Percentiles rank a stretch among this genome's conserved stretches.
phyloP scores from a whole-genome alignment of 2,113 vertebrate genomes.

The Tretioscincus oriximinensis region DNA sequence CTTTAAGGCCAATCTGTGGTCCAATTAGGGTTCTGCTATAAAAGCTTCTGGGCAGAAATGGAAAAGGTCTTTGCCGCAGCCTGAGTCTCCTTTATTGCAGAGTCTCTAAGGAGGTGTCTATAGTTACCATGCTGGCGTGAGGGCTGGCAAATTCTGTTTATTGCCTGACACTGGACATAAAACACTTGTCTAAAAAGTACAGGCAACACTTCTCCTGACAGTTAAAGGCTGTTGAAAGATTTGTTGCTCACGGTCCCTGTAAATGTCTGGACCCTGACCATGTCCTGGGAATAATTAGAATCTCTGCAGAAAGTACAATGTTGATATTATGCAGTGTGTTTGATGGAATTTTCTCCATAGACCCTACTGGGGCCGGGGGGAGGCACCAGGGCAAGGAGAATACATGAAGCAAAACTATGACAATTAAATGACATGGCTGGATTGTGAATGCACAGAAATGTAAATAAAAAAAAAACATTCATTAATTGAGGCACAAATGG shows the following conservation, averaged over 20 bases:
- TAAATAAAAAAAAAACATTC: neutral
- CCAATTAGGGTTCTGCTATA: neutral
- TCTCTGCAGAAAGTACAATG: slow-evolving; percentile 58
- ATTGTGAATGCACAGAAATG: slow-evolving; percentile 25
- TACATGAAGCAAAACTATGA: neutral
- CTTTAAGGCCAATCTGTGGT: slow-evolving; percentile 4
- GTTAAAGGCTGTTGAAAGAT: slow-evolving; percentile 36
- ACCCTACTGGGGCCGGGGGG: neutral
- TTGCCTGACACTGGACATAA: slow-evolving; percentile 33
- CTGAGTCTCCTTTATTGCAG: neutral
- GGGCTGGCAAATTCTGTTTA: slow-evolving; percentile 35
- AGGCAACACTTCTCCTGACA: slow-evolving; percentile 38
- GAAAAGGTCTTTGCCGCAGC: slow-evolving; percentile 9
- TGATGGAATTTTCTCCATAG: slow-evolving; percentile 38
- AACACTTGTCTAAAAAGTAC: slow-evolving; percentile 17
- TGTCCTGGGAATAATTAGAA: slow-evolving; percentile 81
- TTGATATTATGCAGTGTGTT: slow-evolving; percentile 36
- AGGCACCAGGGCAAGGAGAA: neutral
- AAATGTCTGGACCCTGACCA: slow-evolving; percentile 32
- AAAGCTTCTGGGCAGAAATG: slow-evolving; percentile 31
- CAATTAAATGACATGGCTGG: neutral
- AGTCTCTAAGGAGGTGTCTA: neutral
- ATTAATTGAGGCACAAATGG: neutral
- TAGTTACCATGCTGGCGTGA: slow-evolving; percentile 19
- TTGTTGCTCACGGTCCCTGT: slow-evolving; percentile 17